A percentile compares a stretch with the other conserved stretches of the same genome.
These are phyloP conservation scores for Theocolax elegans DNA, from an alignment of 1,140 invertebrate genomes.

Conservation along the genomic window DNA sequence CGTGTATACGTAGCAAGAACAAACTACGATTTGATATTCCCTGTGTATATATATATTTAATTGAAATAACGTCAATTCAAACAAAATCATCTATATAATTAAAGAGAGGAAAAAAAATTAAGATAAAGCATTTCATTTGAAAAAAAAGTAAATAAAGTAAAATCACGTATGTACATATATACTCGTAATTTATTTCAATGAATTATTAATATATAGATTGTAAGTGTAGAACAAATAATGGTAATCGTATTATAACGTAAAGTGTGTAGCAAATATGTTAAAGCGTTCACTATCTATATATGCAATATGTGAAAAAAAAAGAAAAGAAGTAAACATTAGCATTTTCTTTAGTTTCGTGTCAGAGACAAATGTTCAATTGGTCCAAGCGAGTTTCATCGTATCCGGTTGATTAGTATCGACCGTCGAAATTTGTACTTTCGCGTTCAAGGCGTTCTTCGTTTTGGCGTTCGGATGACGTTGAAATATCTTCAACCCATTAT, in stretches of 20 bases:
- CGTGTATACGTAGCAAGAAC: too few relatives aligned
- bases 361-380: constrained; percentile 41
- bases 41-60: too few relatives aligned
- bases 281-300: not conserved
- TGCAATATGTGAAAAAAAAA: not conserved
- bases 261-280: constrained; percentile 4
- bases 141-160: too few relatives aligned
- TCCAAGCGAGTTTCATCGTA: constrained; percentile 50
- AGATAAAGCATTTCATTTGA: too few relatives aligned
- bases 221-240: constrained; percentile 20
- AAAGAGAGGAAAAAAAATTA: too few relatives aligned
- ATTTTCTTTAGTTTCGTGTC: too few relatives aligned
- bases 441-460: constrained; percentile 28
- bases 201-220: constrained; percentile 26
- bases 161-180: constrained; percentile 6
- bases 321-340: too few relatives aligned
- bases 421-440: constrained; percentile 28
- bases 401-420: constrained; percentile 1
- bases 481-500: constrained; percentile 42
- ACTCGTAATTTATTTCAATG: constrained; percentile 19
- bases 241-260: constrained; percentile 3
- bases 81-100: too few relatives aligned
- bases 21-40: too few relatives aligned
- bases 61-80: too few relatives aligned
- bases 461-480: constrained; percentile 44